Evolutionary conservation across 2,113 vertebrate genomes (phyloP).

Genomic region (Sceloporus tristichus): DNA sequence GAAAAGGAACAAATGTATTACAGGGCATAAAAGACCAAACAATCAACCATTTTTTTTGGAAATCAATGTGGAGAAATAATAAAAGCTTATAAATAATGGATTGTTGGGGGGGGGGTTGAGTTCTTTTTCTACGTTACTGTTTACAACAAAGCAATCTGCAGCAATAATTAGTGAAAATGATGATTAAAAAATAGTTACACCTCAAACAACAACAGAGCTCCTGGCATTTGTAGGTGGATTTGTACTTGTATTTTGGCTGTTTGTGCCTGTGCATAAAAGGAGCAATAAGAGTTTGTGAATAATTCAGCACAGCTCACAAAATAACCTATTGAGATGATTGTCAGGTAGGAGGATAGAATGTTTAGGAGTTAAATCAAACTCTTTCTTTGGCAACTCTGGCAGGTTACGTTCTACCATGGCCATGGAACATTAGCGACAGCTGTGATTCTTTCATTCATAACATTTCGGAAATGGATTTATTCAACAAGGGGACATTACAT

Average conservation of each 20-base stretch:
- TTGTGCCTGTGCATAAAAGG: not conserved
- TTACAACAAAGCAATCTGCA: not conserved
- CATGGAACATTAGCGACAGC: not conserved
- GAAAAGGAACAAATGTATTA: constrained; percentile 6
- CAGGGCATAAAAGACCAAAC: accelerated
- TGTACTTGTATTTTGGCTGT: not conserved
- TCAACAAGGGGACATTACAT: constrained; percentile 44
- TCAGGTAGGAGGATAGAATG: accelerated
- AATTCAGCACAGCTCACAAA: constrained; percentile 13
- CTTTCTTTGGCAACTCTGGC: not conserved
- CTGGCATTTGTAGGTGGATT: accelerated
- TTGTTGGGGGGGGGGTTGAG: not conserved
- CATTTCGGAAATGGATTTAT: constrained; percentile 34
- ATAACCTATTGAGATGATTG: not conserved
- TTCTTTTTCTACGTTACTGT: not conserved
- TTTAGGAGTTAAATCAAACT: constrained; percentile 4
- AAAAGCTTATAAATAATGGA: not conserved
- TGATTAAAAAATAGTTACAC: not conserved
- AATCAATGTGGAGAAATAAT: not conserved
- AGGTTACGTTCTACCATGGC: constrained; percentile 29
- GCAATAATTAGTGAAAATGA: constrained; percentile 6
- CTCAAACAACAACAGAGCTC: not conserved
- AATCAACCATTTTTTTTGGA: accelerated
- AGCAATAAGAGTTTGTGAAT: constrained; percentile 17
- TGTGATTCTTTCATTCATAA: constrained; percentile 44